Percentiles rank a stretch among this genome's conserved stretches.
These are phyloP conservation scores for Chromoteleia sp. DNA, from an alignment of 2,888 invertebrate species.

Conservation along the genomic window DNA sequence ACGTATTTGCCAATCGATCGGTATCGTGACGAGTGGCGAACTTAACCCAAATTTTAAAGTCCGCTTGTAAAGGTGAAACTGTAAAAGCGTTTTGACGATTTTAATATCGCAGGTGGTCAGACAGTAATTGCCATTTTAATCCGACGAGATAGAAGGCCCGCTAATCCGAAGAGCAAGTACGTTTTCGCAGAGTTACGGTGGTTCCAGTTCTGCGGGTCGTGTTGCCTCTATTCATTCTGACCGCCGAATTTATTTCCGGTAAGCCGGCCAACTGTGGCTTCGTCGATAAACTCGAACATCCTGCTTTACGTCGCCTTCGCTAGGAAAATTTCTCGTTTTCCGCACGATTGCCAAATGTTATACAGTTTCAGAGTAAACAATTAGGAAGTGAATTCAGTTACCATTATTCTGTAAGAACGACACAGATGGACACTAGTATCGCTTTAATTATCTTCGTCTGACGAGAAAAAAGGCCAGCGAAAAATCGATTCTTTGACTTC, in stretches of 20 bases:
- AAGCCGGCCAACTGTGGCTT: slow-evolving; percentile 64
- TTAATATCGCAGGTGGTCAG: slow-evolving; percentile 75
- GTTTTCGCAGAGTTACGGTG: slow-evolving; percentile 49
- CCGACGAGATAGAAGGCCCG: slow-evolving; percentile 69
- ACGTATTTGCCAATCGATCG: background rate
- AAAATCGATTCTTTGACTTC: no score
- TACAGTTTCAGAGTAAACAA: slow-evolving; percentile 24
- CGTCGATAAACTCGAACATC: slow-evolving; percentile 60
- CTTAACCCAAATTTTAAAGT: background rate
- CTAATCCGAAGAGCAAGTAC: slow-evolving; percentile 62
- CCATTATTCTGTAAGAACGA: no score
- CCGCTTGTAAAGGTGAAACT: background rate
- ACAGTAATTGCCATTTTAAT: slow-evolving; percentile 80
- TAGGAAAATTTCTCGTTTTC: slow-evolving; percentile 42
- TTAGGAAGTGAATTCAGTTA: no score
- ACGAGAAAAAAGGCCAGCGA: no score
- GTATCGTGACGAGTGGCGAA: background rate
- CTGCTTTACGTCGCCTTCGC: slow-evolving; percentile 32
- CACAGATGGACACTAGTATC: no score
- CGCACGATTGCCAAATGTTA: slow-evolving; percentile 6
- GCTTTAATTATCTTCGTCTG: no score
- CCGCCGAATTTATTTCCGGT: slow-evolving; percentile 67
- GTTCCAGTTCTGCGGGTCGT: slow-evolving; percentile 52
- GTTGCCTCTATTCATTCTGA: slow-evolving; percentile 56
- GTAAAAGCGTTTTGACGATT: slow-evolving; percentile 72